Evolutionary conservation across 2,797 vertebrate species (phyloP).

Genomic region (Simalia tracyae): DNA sequence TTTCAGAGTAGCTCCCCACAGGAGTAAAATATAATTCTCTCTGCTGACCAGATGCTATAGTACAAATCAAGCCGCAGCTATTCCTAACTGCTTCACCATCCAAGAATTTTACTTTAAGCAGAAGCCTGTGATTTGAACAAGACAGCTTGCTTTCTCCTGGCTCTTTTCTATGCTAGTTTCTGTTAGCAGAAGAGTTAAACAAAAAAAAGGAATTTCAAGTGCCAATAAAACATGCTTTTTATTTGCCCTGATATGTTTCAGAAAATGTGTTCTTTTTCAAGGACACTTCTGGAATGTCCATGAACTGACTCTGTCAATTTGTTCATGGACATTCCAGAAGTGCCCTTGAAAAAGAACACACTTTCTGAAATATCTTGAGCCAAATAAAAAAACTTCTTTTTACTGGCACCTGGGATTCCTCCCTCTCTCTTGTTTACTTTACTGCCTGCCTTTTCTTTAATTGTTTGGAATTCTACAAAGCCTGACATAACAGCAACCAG

Average conservation of each 20-base stretch:
- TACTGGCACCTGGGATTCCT: not conserved
- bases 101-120: not conserved
- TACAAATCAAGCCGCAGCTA: not conserved
- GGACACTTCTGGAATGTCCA: not conserved
- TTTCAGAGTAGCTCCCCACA: not conserved
- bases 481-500: not conserved
- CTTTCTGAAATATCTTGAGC: not conserved
- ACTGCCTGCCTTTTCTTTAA: not conserved
- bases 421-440: not conserved
- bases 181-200: not conserved
- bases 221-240: not conserved
- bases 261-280: not conserved
- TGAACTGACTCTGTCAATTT: not conserved
- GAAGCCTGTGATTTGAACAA: not conserved
- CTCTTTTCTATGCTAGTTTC: not conserved
- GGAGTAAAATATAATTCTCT: not conserved
- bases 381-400: not conserved
- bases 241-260: not conserved
- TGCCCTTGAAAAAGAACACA: not conserved
- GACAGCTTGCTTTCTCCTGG: not conserved
- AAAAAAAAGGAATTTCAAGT: not conserved
- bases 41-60: not conserved
- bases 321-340: not conserved
- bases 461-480: not conserved
- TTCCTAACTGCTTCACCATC: not conserved